Base-by-base conservation (phyloP, 1,140 invertebrate genomes). In the Anadara kagoshimensis region DNA sequence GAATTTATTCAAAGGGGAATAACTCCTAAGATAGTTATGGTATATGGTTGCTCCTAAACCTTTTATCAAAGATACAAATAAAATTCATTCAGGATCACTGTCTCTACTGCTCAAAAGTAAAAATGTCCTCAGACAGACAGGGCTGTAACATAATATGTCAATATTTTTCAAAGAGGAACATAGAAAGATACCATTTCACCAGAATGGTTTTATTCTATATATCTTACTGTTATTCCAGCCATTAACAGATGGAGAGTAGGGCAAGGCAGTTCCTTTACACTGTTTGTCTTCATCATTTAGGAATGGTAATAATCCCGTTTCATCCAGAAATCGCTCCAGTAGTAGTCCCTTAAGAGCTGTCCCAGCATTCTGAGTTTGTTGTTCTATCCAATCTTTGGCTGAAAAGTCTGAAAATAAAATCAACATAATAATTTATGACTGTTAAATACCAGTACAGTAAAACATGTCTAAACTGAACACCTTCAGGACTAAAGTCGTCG, bases 151-250 rank as follows among this genome's bases (percentile, higher is more conserved):
- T n/a, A n/a, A n/a, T n/a, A n/a, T n/a, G n/a, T n/a, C n/a, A n/a
- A n/a, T n/a, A n/a, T n/a, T n/a, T n/a, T n/a, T n/a, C n/a, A n/a
- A n/a, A n/a, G n/a, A n/a, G n/a, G n/a, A n/a, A n/a, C n/a, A n/a
- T n/a, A n/a, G n/a, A n/a, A n/a, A n/a, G n/a, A n/a, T n/a, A n/a
- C n/a, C n/a, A n/a, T n/a, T n/a, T n/a, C n/a, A n/a, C n/a, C n/a
- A n/a, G n/a, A n/a, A n/a, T n/a, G n/a, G n/a, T n/a, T n/a, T n/a
- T n/a, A n/a, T n/a, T n/a, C n/a, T n/a, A n/a, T n/a, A n/a, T n/a
- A n/a, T 58, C 11, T 49, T 68, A 69, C 67, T 57, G 61, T 69
- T 59, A 44, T 43, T 69, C 67, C 67, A 69, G 18, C 67, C 67
- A 61, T 69, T n/a, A n/a, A n/a, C 57, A 22, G 67, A 51, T 24